Evolutionary conservation across 2,888 invertebrate species (phyloP).

Genomic region (Pollenia amentaria): DNA sequence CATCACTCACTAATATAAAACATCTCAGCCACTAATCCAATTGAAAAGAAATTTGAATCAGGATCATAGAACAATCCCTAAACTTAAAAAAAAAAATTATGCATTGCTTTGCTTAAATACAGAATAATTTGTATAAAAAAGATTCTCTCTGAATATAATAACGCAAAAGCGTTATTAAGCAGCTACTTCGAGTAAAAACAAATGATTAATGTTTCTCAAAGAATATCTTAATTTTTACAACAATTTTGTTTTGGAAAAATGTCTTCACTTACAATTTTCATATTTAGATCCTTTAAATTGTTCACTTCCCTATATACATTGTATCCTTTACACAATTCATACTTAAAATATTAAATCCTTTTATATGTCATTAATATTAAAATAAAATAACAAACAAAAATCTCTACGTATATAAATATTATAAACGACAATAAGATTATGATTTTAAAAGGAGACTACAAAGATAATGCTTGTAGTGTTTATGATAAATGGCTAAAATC

Average conservation of each 20-base stretch:
- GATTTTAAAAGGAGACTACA: slow-evolving; percentile 41
- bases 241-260: not conserved
- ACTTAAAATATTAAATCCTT: slow-evolving; percentile 42
- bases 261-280: not conserved
- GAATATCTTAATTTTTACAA: no score
- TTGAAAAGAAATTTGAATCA: no score
- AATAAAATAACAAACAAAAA: slow-evolving; percentile 11
- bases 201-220: slow-evolving; percentile 2
- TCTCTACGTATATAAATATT: not conserved
- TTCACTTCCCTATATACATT: not conserved
- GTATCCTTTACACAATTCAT: slow-evolving; percentile 11
- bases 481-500: slow-evolving; percentile 70
- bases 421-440: slow-evolving; percentile 59
- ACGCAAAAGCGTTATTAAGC: no score
- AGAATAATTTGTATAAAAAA: no score
- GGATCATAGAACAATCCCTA: no score
- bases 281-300: not conserved
- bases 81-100: no score
- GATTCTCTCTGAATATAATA: no score
- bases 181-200: not conserved
- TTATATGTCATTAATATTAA: slow-evolving; percentile 45
- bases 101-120: no score
- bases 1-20: no score
- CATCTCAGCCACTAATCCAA: no score
- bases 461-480: slow-evolving; percentile 36